Percentiles rank a stretch among this genome's conserved stretches.
phyloP scores from a whole-genome alignment of 2,888 invertebrate genomes.

The Drosophila demipolita region DNA sequence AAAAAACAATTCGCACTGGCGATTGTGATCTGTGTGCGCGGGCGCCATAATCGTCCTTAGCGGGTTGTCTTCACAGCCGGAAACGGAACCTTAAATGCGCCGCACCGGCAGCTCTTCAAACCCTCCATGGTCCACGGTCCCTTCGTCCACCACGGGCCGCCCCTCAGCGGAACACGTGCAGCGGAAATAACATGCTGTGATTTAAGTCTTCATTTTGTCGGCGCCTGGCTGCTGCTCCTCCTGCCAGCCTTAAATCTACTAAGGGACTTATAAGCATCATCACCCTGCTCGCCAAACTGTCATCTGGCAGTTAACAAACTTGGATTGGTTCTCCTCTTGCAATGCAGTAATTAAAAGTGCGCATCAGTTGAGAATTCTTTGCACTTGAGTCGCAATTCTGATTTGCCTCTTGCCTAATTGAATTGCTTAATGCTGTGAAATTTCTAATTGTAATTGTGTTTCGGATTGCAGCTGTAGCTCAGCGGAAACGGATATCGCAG shows the following conservation, averaged over 20 bases:
- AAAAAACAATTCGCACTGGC: conserved; percentile 64
- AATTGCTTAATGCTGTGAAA: conserved; percentile 73
- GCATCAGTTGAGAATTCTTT: conserved; percentile 32
- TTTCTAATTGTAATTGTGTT: conserved; percentile 65
- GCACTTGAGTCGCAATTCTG: conserved; percentile 45
- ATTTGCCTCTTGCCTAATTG: conserved; percentile 71
- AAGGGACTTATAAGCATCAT: conserved; percentile 41
- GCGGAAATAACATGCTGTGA: conserved; percentile 83
- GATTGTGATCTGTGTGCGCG: conserved; percentile 63
- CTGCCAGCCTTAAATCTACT: conserved; percentile 12
- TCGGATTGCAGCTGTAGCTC: conserved; percentile 26
- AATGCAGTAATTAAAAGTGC: conserved; percentile 59
- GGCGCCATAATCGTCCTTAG: conserved; percentile 51
- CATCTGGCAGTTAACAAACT: conserved; percentile 21
- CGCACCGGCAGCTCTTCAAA: conserved; percentile 37
- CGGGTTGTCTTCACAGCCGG: conserved; percentile 53
- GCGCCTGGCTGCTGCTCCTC: conserved; percentile 40
- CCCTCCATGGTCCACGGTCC: background rate
- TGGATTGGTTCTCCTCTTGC: conserved; percentile 22
- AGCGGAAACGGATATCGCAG: conserved; percentile 75
- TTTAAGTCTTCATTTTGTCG: conserved; percentile 81
- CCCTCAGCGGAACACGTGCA: conserved; percentile 54
- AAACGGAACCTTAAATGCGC: conserved; percentile 77
- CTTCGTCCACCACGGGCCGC: too few species aligned
- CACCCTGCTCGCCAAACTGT: conserved; percentile 12